Base-by-base conservation (phyloP, 2,888 invertebrate genomes). In the Orthosia incerta region DNA sequence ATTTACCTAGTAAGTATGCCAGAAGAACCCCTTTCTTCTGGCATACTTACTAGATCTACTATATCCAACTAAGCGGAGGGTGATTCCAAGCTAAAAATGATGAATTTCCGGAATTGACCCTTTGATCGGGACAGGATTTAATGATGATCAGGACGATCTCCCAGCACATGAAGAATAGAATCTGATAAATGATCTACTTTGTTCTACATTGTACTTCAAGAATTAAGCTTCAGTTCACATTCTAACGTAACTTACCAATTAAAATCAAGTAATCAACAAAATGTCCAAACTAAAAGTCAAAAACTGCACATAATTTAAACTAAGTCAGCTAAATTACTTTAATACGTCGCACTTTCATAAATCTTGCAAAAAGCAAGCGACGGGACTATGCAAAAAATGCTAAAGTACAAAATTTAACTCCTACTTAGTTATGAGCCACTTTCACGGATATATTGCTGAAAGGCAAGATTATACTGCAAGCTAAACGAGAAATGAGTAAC, bases 401-500 rank as follows among this genome's bases (percentile, higher is more conserved):
- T 51, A 11, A 60, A 48, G 51, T 39, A 56, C n/a, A 63, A 71
- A 80, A 69, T 75, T 57, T 26, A 31, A 66, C 50, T 71, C 59
- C 26, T 39, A 71, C 68, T 83, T 69, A 75, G 71, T 75, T 71
- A 81, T 66, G 60, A 83, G 70, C 45, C 45, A 80, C 64, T 71
- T 71, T 39, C 20, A 50, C 26, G 63, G 84, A 75, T 65, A 71
- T 80, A 83, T 71, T 80, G 55, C 71, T 1, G 31, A 9, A 31
- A 45, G 83, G 53, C 48, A 51, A 62, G 65, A 69, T 26, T 51
- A n/a, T 16, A 61, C 53, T 39, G 60, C 5, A 3, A 68, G 59
- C 70, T 55, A n/a, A 73, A 50, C 64, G 63, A 76, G 67, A 76
- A 80, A 80, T 72, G 67, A 67, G 15, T 39, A 31, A 12, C 15